phyloP scores from a whole-genome alignment of 2,888 invertebrate species.

The Tyria jacobaeae region DNA sequence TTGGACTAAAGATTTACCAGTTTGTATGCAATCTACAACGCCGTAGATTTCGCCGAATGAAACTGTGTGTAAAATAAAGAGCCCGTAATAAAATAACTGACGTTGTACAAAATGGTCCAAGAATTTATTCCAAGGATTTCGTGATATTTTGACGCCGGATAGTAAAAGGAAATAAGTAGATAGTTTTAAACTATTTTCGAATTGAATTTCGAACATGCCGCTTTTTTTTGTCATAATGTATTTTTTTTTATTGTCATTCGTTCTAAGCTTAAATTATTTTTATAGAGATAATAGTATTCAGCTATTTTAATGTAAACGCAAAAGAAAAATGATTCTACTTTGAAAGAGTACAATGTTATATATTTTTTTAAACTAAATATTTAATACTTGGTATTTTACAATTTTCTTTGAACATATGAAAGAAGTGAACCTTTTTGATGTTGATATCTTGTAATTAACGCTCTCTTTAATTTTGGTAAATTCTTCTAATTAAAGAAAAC shows the following conservation, averaged over 20 bases:
- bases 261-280: neutral
- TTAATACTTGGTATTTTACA: neutral
- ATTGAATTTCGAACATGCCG: conserved; percentile 32
- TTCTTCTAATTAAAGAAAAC: conserved; percentile 6
- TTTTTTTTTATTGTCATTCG: neutral
- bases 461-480: conserved; percentile 20
- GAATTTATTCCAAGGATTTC: conserved; percentile 24
- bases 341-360: neutral
- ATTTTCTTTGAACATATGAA: conserved; percentile 6
- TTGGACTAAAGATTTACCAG: conserved; percentile 61
- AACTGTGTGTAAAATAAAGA: conserved; percentile 60
- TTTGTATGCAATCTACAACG: conserved; percentile 59
- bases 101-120: conserved; percentile 46
- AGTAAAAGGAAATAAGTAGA: conserved; percentile 56
- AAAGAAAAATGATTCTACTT: neutral
- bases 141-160: conserved; percentile 61
- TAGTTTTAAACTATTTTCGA: conserved; percentile 55
- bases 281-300: neutral
- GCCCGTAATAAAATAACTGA: conserved; percentile 57
- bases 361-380: neutral
- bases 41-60: conserved; percentile 64
- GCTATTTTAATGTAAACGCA: neutral
- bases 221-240: conserved; percentile 1
- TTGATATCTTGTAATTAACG: conserved; percentile 14
- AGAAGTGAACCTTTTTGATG: conserved; percentile 30